These are phyloP conservation scores for Eurytoma adleriae DNA, from an alignment of 2,888 invertebrate species.

Conservation along the genomic window DNA sequence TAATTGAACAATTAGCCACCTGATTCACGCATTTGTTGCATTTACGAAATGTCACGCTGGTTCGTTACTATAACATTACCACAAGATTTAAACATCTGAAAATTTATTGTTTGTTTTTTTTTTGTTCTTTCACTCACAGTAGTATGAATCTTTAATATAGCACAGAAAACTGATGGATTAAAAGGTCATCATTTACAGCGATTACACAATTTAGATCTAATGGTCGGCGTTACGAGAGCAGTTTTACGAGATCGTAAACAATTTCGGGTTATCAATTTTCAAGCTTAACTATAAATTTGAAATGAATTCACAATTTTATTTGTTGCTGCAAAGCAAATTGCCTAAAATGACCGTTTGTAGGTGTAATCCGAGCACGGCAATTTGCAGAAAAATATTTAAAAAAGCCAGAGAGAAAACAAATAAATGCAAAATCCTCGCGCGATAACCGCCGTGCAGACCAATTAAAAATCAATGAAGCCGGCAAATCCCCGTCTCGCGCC, in stretches of 20 bases:
- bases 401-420: not conserved
- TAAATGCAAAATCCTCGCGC: not conserved
- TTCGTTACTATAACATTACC: too few species aligned
- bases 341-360: too few species aligned
- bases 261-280: too few species aligned
- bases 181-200: not conserved
- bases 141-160: too few species aligned
- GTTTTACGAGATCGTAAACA: not conserved
- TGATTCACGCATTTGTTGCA: too few species aligned
- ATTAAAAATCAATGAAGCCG: slow-evolving; percentile 37
- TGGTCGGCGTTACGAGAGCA: slow-evolving; percentile 1
- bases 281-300: not conserved
- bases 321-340: too few species aligned
- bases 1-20: not conserved
- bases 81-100: too few species aligned
- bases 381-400: too few species aligned
- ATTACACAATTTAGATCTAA: slow-evolving; percentile 14
- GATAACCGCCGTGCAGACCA: not conserved
- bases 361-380: not conserved
- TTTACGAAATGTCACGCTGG: too few species aligned
- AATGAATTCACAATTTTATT: not conserved
- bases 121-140: too few species aligned
- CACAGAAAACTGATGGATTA: too few species aligned
- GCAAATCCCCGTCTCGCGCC: not conserved
- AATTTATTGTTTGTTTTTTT: too few species aligned